Base-by-base conservation (phyloP, 2,888 invertebrate species). In the Argynnis bischoffii region DNA sequence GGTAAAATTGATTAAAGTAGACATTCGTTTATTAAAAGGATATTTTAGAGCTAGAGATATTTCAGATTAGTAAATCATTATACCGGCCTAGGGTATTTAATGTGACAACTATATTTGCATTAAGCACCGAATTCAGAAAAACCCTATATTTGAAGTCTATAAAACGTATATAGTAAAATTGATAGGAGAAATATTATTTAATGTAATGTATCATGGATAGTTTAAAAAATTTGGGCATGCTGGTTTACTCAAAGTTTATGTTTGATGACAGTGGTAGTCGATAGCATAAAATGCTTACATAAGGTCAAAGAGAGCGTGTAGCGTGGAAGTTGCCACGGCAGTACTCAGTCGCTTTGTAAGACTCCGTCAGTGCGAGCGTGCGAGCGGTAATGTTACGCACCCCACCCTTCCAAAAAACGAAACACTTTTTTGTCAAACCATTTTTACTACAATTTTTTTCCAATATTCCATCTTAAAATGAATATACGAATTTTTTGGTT, bases 331-430 rank as follows among this genome's bases (percentile, higher is more conserved):
- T 74, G 77, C 76, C 75, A 78, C 79, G 79, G 82, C 61, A 61
- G 61, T 61, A 61, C 61, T 77, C 88, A 90, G 90, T 90, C 83
- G 86, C 81, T 82, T 76, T 81, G 79, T 75, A 83, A 79, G 80
- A 78, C 81, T 82, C 86, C 76, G 73, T 70, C 81, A 74, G 82
- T 75, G 78, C 82, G 87, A 82, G 78, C 86, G 89, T 83, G 75
- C 73, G 75, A 54, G 48, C 68, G 74, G 73, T 63, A 35, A 64
- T 53, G 55, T 14, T 53, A 64, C 65, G 71, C 69, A 71, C 71
- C 67, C 69, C 74, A 72, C 70, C 72, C 67, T 67, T 67, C 59
- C 51, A 48, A 41, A 48, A 69, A 65, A 55, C 68, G 66, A 59
- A 67, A 50, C 53, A 67, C 65, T 46, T 64, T 50, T 48, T 1